Base-by-base conservation (phyloP, 2,797 vertebrate species). In the Cichlasoma orientale region DNA sequence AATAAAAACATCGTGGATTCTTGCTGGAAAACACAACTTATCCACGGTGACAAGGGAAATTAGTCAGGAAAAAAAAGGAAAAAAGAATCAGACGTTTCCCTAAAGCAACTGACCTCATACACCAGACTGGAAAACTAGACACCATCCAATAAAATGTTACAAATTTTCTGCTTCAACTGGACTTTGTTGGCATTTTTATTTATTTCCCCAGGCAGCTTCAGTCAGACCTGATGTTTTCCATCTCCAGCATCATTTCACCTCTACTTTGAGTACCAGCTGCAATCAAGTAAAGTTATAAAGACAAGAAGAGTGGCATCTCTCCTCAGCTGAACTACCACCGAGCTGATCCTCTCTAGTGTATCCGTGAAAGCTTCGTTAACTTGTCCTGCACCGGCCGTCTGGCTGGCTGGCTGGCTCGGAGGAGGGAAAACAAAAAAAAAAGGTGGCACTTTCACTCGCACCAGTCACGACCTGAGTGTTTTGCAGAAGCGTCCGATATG, bases 391-490 rank as follows among this genome's bases (percentile, higher is more conserved):
- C 79, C 70, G 66, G 25, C 77, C 50, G 25, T 50, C 61, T 68
- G 41, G 7, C 77, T 68, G 41, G 12, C 61, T 68, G 61, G 9
- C 19, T 58, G 8, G 13, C 1, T 74, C 23, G 47, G 29, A 36
- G 33, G 12, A 56, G 6, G 33, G 44, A 69, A 13, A 33, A 41
- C 25, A 21, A 52, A n/a, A 21, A 3, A 41, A 11, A 21, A 75
- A 63, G 33, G 57, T 58, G 70, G 16, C 61, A 72, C 33, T 84
- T 84, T 38, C 86, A 81, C 78, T 87, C 76, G 87, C 93, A 92
- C 89, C 92, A 88, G 91, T 91, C 93, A 92, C 91, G 92, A 95
- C 89, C 93, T 85, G 86, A 91, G 82, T 80, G 70, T 72, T 50
- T 44, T 83, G 82, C 80, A 83, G 81, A 91, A 87, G 86, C 83